These are phyloP conservation scores for Heliangelus exortis DNA, from an alignment of 2,797 vertebrate species.

Conservation along the genomic window DNA sequence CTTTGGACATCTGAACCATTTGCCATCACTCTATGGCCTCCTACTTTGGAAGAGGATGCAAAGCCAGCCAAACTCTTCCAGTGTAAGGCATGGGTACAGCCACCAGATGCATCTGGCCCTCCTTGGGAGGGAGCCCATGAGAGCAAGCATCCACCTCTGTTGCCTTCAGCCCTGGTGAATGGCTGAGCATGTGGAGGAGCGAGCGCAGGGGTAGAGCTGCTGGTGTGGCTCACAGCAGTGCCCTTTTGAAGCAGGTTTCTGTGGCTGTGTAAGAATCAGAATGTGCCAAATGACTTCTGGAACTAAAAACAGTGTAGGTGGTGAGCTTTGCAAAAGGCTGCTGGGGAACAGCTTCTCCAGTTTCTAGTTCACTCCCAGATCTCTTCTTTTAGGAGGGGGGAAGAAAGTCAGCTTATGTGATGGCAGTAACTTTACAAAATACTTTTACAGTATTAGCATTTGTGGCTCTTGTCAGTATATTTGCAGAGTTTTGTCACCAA, in stretches of 20 bases:
- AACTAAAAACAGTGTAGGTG: background rate
- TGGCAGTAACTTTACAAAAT: background rate
- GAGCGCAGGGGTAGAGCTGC: background rate
- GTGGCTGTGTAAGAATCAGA: background rate
- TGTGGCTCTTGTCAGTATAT: background rate
- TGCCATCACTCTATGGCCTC: background rate
- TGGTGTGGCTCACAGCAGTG: background rate
- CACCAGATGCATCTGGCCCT: background rate
- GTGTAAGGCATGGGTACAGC: background rate
- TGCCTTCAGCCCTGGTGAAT: rapidly evolving
- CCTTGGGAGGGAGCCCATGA: background rate
- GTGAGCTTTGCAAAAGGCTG: background rate
- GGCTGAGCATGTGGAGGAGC: rapidly evolving
- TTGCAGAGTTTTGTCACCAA: background rate
- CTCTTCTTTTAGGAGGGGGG: background rate
- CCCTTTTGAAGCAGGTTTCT: background rate
- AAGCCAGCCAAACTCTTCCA: background rate
- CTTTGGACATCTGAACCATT: background rate
- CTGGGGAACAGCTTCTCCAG: background rate
- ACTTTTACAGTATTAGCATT: background rate
- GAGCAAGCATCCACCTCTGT: background rate
- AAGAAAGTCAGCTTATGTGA: background rate
- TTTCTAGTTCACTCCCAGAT: background rate
- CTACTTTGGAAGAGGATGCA: background rate
- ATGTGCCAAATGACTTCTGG: background rate